These are phyloP conservation scores for Fistularia commersonii DNA, from an alignment of 2,797 vertebrate genomes.

Conservation along the genomic window DNA sequence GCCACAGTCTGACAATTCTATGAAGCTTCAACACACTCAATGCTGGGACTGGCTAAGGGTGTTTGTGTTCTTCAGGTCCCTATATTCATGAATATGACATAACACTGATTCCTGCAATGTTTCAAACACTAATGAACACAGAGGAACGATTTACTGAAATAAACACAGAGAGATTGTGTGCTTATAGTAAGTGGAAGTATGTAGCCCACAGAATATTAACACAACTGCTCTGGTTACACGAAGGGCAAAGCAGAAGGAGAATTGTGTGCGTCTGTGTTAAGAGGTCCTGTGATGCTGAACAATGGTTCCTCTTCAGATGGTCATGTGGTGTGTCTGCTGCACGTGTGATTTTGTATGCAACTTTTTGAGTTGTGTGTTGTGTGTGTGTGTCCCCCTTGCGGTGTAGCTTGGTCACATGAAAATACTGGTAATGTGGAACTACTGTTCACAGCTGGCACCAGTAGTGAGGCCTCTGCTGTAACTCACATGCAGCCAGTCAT, in stretches of 20 bases:
- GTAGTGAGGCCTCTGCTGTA: constrained; percentile 30
- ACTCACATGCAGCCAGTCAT: constrained; percentile 15
- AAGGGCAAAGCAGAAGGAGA: constrained; percentile 49
- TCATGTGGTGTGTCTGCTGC: constrained; percentile 60
- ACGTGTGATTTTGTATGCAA: constrained; percentile 10
- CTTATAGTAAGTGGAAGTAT: constrained; percentile 49
- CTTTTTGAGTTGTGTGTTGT: constrained; percentile 12
- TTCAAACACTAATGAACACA: constrained; percentile 45
- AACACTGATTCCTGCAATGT: constrained; percentile 46
- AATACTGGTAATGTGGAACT: constrained; percentile 64
- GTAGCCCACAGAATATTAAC: constrained; percentile 65
- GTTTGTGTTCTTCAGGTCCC: constrained; percentile 30
- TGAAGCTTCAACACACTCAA: constrained; percentile 45
- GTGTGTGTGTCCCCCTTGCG: constrained; percentile 30
- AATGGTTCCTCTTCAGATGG: constrained; percentile 75
- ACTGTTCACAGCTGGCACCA: constrained; percentile 62
- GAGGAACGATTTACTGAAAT: constrained; percentile 25
- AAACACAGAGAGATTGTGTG: constrained; percentile 56
- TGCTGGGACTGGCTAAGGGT: constrained; percentile 14
- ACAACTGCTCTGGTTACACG: constrained; percentile 61
- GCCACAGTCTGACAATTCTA: constrained; percentile 62
- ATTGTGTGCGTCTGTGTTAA: constrained; percentile 62
- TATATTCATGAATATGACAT: constrained; percentile 35
- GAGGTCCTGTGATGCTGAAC: constrained; percentile 72
- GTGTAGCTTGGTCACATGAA: constrained; percentile 70